These are phyloP conservation scores for Falco biarmicus DNA, from an alignment of 2,797 vertebrate species.

Conservation along the genomic window DNA sequence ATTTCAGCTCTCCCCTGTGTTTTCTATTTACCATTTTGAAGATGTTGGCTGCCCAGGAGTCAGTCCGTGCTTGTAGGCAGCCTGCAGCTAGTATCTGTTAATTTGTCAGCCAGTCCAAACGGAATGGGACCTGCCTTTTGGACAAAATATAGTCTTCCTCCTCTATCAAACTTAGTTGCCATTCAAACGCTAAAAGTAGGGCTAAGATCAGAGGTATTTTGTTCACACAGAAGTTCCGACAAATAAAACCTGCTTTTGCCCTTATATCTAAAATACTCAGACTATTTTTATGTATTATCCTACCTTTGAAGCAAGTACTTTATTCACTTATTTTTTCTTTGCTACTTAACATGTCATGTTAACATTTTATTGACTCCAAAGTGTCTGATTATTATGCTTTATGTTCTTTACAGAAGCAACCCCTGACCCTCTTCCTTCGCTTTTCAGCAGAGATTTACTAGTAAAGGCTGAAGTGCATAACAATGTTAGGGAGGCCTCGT, in stretches of 20 bases:
- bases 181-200: neutral
- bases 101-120: neutral
- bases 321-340: neutral
- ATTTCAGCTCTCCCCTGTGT: neutral
- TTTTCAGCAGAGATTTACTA: slow-evolving; percentile 44
- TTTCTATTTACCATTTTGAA: neutral
- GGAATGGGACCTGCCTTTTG: neutral
- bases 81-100: neutral
- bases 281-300: neutral
- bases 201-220: neutral
- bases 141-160: neutral
- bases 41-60: neutral
- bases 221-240: neutral
- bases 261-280: neutral
- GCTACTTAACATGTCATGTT: neutral
- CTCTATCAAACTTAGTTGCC: neutral
- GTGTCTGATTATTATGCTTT: slow-evolving; percentile 11
- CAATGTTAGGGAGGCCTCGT: neutral
- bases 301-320: neutral
- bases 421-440: neutral
- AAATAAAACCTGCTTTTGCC: neutral
- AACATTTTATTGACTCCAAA: slow-evolving; percentile 8
- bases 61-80: neutral
- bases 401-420: neutral
- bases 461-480: neutral